Conservation (phyloP, 2,888 invertebrate species). For the Mystacides longicornis region DNA sequence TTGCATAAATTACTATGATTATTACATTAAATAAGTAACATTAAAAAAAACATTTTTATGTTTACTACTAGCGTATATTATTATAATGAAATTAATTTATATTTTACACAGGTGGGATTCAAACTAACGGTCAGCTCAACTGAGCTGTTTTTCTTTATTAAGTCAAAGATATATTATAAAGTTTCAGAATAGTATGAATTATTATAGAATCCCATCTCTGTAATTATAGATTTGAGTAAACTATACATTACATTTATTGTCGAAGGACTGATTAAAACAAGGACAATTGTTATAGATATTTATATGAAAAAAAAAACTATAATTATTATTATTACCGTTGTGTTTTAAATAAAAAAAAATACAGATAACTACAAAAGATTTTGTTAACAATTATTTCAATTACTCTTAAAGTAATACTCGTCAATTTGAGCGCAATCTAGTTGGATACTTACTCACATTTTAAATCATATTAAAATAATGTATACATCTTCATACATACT, state of each 20-base stretch:
- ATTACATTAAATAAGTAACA: neutral
- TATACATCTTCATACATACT: no score
- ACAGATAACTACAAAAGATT: neutral
- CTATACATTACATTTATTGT: neutral
- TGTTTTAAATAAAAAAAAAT: neutral
- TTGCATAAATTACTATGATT: neutral
- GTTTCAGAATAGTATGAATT: neutral
- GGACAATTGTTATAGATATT: constrained; percentile 2
- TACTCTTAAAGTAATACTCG: neutral
- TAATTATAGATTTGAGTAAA: neutral
- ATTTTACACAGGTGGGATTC: no score
- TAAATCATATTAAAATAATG: no score
- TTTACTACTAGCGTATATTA: neutral
- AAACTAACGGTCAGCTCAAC: no score
- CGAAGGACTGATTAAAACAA: constrained; percentile 2
- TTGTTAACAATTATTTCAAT: neutral
- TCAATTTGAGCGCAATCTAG: neutral
- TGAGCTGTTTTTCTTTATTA: no score
- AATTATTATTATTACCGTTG: neutral
- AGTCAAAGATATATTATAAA: neutral
- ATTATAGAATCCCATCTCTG: no score
- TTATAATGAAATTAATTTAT: neutral
- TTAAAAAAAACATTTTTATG: neutral
- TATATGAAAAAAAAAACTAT: neutral
- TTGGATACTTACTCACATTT: neutral